These are phyloP conservation scores for Mantis religiosa DNA, from an alignment of 2,888 invertebrate genomes.

Conservation along the genomic window DNA sequence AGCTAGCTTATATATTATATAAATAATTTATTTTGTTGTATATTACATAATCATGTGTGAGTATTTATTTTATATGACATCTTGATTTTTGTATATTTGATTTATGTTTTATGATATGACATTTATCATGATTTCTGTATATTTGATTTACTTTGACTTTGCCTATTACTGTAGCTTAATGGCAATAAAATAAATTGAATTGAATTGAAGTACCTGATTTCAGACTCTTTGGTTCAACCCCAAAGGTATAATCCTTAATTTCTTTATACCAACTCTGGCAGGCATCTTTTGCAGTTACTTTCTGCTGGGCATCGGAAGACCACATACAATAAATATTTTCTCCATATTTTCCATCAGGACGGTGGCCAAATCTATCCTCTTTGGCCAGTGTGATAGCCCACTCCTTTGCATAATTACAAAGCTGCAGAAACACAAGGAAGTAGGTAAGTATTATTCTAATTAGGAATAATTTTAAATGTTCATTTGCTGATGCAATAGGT, in stretches of 20 bases:
- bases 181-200: no score
- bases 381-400: constrained; percentile 67
- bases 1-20: no score
- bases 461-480: no score
- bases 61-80: no score
- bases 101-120: no score
- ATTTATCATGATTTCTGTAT: no score
- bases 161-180: no score
- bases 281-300: constrained; percentile 63
- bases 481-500: no score
- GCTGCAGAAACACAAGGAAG: constrained; percentile 37
- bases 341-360: constrained; percentile 56
- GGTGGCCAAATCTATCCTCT: constrained; percentile 61
- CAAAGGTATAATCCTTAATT: constrained; percentile 65
- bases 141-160: no score
- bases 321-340: constrained; percentile 60
- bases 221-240: constrained; percentile 55
- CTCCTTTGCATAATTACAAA: constrained; percentile 61
- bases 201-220: constrained; percentile 28
- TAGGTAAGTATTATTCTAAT: background rate
- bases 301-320: constrained; percentile 61
- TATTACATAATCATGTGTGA: no score
- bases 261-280: constrained; percentile 75
- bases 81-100: no score
- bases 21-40: no score